phyloP scores from a whole-genome alignment of 2,113 vertebrate species.

The Potamarius usumacintae region DNA sequence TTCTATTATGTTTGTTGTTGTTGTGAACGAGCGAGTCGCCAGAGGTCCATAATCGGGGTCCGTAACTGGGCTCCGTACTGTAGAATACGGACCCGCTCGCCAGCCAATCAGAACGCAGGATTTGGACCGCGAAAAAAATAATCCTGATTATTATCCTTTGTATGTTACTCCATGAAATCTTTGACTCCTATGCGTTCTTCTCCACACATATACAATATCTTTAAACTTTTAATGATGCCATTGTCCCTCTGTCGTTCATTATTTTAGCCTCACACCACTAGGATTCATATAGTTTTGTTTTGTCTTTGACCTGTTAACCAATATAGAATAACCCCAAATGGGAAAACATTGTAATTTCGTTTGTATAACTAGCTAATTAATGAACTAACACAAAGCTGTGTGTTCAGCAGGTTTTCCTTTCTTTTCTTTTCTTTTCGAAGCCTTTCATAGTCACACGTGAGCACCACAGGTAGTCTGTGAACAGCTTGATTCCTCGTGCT shows the following conservation, averaged over 20 bases:
- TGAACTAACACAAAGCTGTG: too few relatives aligned
- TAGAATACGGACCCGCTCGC: too few relatives aligned
- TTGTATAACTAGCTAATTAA: too few relatives aligned
- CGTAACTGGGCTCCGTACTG: too few relatives aligned
- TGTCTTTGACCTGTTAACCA: too few relatives aligned
- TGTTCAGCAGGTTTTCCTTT: too few relatives aligned
- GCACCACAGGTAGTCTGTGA: background rate
- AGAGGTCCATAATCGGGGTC: too few relatives aligned
- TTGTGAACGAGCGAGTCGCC: too few relatives aligned
- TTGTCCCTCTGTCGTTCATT: background rate
- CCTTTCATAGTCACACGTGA: background rate
- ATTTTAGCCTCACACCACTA: too few relatives aligned
- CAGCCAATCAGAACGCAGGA: too few relatives aligned
- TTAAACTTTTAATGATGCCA: background rate
- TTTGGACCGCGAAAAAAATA: background rate
- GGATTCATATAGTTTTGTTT: too few relatives aligned
- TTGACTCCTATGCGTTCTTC: background rate
- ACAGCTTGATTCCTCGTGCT: slow-evolving; percentile 13
- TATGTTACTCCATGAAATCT: background rate
- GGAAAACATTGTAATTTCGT: background rate
- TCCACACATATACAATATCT: background rate
- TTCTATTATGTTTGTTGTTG: too few relatives aligned
- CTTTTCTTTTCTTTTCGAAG: background rate
- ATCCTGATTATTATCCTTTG: background rate
- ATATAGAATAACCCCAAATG: background rate